Evolutionary conservation across 2,797 vertebrate species (phyloP).

Genomic region (Kryptolebias ocellatus): DNA sequence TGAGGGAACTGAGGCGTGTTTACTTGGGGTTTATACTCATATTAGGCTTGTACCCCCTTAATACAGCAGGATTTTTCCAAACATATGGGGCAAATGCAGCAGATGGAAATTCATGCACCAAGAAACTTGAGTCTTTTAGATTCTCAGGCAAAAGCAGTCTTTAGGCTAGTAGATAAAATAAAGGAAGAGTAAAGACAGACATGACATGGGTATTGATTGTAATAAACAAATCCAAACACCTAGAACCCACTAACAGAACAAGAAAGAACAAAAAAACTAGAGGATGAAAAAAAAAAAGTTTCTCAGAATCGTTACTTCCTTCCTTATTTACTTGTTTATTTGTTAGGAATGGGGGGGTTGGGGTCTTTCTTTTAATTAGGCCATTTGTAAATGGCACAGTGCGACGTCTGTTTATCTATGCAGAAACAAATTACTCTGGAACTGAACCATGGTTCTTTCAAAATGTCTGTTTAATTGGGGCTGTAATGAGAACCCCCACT

Average conservation of each 20-base stretch:
- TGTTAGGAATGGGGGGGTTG: neutral
- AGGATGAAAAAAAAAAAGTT: neutral
- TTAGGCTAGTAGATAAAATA: slow-evolving; percentile 12
- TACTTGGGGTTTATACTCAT: slow-evolving; percentile 1
- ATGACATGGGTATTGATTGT: slow-evolving; percentile 51
- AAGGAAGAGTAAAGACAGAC: slow-evolving; percentile 18
- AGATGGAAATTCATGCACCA: slow-evolving; percentile 43
- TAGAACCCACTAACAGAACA: neutral
- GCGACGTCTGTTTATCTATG: slow-evolving; percentile 69
- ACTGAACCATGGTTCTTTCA: slow-evolving; percentile 59
- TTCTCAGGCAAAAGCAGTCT: slow-evolving; percentile 12
- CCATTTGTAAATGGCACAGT: slow-evolving; percentile 64
- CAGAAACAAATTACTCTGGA: slow-evolving; percentile 69
- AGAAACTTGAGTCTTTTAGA: slow-evolving; percentile 20
- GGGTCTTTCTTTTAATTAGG: slow-evolving; percentile 50
- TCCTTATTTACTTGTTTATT: neutral
- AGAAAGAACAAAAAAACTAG: neutral
- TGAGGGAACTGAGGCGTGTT: slow-evolving; percentile 1
- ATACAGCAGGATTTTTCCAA: neutral
- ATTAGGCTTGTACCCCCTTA: neutral
- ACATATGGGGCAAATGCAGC: slow-evolving; percentile 24
- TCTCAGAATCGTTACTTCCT: neutral
- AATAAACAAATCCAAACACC: neutral
- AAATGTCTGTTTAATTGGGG: slow-evolving; percentile 72
- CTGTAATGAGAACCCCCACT: slow-evolving; percentile 68